Evolutionary conservation across 2,888 invertebrate genomes (phyloP).

Genomic region (Lasiommata megera): DNA sequence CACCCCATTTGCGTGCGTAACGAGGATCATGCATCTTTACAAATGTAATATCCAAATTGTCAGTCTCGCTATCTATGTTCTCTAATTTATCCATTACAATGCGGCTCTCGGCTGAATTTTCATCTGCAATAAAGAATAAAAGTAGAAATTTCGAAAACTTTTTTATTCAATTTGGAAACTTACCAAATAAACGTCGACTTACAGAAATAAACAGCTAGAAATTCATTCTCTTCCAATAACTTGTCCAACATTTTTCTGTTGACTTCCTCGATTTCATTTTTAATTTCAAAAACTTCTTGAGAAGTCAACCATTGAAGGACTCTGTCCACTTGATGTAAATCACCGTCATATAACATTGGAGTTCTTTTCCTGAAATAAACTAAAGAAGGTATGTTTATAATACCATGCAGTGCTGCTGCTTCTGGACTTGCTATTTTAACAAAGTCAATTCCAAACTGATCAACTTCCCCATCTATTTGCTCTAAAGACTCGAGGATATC

Average conservation of each 20-base stretch:
- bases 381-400: slow-evolving; percentile 91
- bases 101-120: slow-evolving; percentile 90
- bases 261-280: slow-evolving; percentile 98
- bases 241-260: slow-evolving; percentile 98
- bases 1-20: slow-evolving; percentile 96
- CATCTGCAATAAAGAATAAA: slow-evolving; percentile 82
- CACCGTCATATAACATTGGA: slow-evolving; percentile 94
- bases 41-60: slow-evolving; percentile 95
- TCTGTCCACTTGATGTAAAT: slow-evolving; percentile 92
- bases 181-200: slow-evolving; percentile 68
- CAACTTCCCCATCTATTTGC: slow-evolving; percentile 97
- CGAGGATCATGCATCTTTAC: slow-evolving; percentile 96
- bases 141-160: not conserved
- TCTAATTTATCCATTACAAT: slow-evolving; percentile 93
- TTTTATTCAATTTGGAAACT: not conserved
- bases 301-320: slow-evolving; percentile 95
- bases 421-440: slow-evolving; percentile 93
- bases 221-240: slow-evolving; percentile 96
- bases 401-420: slow-evolving; percentile 90
- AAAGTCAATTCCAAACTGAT: slow-evolving; percentile 95
- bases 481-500: slow-evolving; percentile 95
- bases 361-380: slow-evolving; percentile 92
- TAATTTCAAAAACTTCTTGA: slow-evolving; percentile 96
- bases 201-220: slow-evolving; percentile 97
- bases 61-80: slow-evolving; percentile 96